phyloP scores from a whole-genome alignment of 2,888 invertebrate species.

The Andrena chrysosceles region DNA sequence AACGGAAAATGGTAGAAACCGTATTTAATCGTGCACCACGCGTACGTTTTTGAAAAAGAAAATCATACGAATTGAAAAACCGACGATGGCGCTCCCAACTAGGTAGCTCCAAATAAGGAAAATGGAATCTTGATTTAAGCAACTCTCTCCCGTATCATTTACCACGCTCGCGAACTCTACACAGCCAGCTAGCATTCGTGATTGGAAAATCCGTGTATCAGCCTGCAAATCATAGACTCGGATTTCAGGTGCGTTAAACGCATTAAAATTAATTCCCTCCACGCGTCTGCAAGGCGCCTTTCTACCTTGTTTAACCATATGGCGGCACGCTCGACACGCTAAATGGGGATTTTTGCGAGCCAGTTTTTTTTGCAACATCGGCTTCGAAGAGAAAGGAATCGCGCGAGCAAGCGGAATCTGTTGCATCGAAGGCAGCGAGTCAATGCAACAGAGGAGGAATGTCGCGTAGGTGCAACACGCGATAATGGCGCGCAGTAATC shows the following conservation, averaged over 20 bases:
- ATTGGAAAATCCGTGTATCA: constrained; percentile 22
- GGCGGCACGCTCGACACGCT: constrained; percentile 5
- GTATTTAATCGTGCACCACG: not conserved
- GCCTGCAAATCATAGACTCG: constrained; percentile 17
- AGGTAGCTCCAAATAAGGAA: not conserved
- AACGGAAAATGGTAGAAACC: too few species aligned
- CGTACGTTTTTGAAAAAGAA: not conserved
- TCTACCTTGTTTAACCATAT: constrained; percentile 33
- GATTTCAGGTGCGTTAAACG: not conserved
- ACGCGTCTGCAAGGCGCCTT: constrained; percentile 12
- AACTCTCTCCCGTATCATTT: constrained; percentile 29
- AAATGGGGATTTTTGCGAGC: constrained; percentile 31
- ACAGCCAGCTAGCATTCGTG: not conserved
- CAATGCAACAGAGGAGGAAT: constrained; percentile 25
- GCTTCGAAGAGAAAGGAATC: constrained; percentile 60
- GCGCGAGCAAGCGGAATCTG: constrained; percentile 37
- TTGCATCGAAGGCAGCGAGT: constrained; percentile 30
- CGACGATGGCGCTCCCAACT: not conserved
- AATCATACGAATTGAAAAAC: not conserved
- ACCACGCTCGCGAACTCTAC: not conserved
- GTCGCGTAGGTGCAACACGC: constrained; percentile 14
- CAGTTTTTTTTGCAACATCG: constrained; percentile 5
- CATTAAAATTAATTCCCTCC: constrained; percentile 24
- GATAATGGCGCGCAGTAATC: not conserved
- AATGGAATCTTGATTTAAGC: constrained; percentile 12